Conservation (phyloP, 2,888 invertebrate species). For the Netelia virgata region DNA sequence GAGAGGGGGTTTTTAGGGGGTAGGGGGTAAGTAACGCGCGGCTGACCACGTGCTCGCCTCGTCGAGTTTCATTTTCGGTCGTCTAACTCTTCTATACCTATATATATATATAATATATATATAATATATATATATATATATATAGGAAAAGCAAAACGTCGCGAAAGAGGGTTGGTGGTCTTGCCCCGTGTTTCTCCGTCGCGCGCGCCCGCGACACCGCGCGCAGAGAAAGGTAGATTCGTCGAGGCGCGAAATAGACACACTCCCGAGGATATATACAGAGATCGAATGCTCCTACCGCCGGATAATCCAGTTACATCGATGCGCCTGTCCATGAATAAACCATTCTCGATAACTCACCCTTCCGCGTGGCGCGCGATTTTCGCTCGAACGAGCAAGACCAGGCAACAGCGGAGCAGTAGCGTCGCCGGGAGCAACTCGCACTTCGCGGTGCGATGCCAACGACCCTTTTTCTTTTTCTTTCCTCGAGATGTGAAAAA, state of each 20-base stretch:
- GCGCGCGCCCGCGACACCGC: constrained; percentile 21
- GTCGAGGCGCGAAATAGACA: constrained; percentile 64
- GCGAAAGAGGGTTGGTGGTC: neutral
- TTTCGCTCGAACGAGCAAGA: constrained; percentile 38
- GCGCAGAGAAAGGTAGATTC: constrained; percentile 33
- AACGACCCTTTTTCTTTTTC: constrained; percentile 49
- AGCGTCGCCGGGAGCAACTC: neutral
- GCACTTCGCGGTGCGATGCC: neutral
- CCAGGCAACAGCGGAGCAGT: neutral
- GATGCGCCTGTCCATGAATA: constrained; percentile 65
- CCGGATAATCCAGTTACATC: constrained; percentile 66
- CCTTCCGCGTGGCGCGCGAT: constrained; percentile 39
- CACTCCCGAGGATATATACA: constrained; percentile 33
- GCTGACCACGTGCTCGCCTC: constrained; percentile 37
- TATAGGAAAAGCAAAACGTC: constrained; percentile 20
- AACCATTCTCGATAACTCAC: constrained; percentile 64
- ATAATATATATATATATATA: no score
- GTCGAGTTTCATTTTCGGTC: constrained; percentile 55
- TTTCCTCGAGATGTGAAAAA: constrained; percentile 45
- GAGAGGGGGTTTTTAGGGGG: no score
- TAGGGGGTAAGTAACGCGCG: no score
- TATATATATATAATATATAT: no score
- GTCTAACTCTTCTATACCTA: constrained; percentile 30
- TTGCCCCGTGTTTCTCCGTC: neutral
- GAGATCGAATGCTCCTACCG: constrained; percentile 49